Conservation (phyloP, 2,888 invertebrate genomes). For the Punctoribates punctum region DNA sequence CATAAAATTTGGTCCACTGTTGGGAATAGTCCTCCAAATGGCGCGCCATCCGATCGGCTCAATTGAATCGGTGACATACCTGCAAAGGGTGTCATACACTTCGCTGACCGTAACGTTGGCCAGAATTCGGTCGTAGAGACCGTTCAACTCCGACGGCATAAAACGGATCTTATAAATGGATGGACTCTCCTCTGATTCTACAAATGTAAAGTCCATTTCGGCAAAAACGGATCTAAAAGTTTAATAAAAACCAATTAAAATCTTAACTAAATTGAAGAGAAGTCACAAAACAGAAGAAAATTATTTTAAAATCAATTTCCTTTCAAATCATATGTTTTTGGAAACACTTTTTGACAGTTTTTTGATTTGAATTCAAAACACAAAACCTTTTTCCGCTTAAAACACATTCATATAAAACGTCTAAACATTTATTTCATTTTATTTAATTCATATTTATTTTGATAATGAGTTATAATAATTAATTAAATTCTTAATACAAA, state of each 20-base stretch:
- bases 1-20: background rate
- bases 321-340: background rate
- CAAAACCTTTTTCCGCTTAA: background rate
- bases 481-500: too few species aligned
- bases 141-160: slow-evolving; percentile 35
- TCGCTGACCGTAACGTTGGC: slow-evolving; percentile 29
- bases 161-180: slow-evolving; percentile 35
- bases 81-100: slow-evolving; percentile 41
- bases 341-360: slow-evolving; percentile 29
- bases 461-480: too few species aligned
- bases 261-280: too few species aligned
- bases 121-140: slow-evolving; percentile 40
- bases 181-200: slow-evolving; percentile 22
- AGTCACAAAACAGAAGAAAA: too few species aligned
- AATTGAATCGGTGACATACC: slow-evolving; percentile 44
- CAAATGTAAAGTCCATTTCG: background rate
- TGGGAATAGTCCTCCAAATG: slow-evolving; percentile 45
- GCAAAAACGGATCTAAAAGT: background rate
- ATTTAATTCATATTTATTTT: background rate
- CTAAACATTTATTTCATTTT: background rate
- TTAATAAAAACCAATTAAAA: too few species aligned
- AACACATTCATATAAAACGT: background rate
- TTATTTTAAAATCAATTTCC: too few species aligned
- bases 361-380: slow-evolving; percentile 8
- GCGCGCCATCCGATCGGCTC: slow-evolving; percentile 48